Base-by-base conservation (phyloP, 1,140 invertebrate species). In the Orius laevigatus region DNA sequence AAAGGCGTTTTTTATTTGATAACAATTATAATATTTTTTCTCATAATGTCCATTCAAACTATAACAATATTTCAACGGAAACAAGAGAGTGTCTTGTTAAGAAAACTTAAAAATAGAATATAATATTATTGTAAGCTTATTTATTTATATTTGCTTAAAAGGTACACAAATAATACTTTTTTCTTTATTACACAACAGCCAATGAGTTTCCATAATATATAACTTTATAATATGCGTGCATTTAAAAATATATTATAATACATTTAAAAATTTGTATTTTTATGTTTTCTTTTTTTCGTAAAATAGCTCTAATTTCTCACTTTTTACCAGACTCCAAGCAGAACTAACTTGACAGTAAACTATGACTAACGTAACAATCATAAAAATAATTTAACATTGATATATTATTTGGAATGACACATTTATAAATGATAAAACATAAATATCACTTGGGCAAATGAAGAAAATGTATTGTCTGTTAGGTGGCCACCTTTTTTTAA, bases 161-260 rank as follows among this genome's bases (percentile, higher is more conserved):
- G 49, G 49, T 50, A 50, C 49, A 44, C 44, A 50, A 50, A 50
- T 50, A 50, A 50, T 50, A 50, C 49, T 50, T 49, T 43, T 16
- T 32, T 43, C 18, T 34, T 40, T 20, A 38, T 10, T 25, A 35
- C 15, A 49, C 31, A 50, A 50, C 49, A 50, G 49, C 49, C 49
- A 36, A 44, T 44, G 18, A 43, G 40, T 50, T 50, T 32, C 36
- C 10, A 46, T 46, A 45, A 8, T 40, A 33, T 33, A 49, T 43
- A 41, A 34, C 44, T 35, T 36, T 41, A 33, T 33, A 14, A 16
- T 34, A 49, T 49, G 49, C 48, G 48, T 49, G 48, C 48, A 49
- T 50, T 46, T 46, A 46, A 46, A 46, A 46, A 46, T 46, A 45
- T 45, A 46, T n/a, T 12, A 12, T 18, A 33, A 40, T 49, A 48